Base-by-base conservation (phyloP, 2,888 invertebrate species). In the Dryobota labecula region DNA sequence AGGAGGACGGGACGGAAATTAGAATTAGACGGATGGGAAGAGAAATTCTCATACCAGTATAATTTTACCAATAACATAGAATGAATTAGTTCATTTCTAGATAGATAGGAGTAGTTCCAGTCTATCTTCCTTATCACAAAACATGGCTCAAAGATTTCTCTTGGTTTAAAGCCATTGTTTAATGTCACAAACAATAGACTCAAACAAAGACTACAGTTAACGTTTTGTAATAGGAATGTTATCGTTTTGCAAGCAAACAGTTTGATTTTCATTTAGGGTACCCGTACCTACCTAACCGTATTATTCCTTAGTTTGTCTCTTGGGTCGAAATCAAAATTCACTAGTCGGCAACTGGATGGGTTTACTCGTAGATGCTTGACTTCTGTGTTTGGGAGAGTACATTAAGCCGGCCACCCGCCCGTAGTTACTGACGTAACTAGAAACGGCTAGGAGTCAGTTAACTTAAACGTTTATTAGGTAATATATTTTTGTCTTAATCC, bases 261-360 rank as follows among this genome's bases (percentile, higher is more conserved):
- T 73, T 56, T 69, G 54, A 67, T 78, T 69, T 75, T 70, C 53
- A 73, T 73, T 76, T 30, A 30, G n/a, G 47, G 56, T 49, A 68
- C 9, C 18, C 20, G 24, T 70, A 70, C 30, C 27, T 58, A 72
- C 36, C n/a, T 61, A 70, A 61, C 58, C 54, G 20, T 76, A 61
- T 63, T 64, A 68, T 64, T 76, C 58, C 67, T 45, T 76, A 70
- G 70, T 76, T 70, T 66, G 70, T 74, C 84, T 74, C 71, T 47
- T 6, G 72, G 71, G 84, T 74, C 33, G 20, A 41, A 82, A 84
- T 82, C 84, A 82, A 82, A 82, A 82, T 84, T 82, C 82, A 78
- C 82, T 74, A 82, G 74, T 78, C 65, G 74, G 72, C 71, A 66
- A 80, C 71, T 72, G 71, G 63, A 82, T 65, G 67, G 82, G 78